Conservation (phyloP, 2,888 invertebrate genomes). For the Ophraella communa region DNA sequence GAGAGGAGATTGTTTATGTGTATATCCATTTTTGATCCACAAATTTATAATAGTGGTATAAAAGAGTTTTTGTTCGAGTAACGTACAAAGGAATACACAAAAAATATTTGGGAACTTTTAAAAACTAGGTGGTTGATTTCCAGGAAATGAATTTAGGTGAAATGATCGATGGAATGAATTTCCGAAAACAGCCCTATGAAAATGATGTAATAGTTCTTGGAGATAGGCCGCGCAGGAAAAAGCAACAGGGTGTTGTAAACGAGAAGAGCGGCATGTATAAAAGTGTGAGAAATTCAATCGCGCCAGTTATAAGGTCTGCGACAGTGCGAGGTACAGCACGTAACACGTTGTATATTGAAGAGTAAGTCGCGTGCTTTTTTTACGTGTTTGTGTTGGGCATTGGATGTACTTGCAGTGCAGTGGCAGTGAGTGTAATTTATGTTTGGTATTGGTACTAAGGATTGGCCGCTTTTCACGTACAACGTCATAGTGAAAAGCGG, state of each 20-base stretch:
- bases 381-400: constrained; percentile 1
- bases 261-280: constrained; percentile 44
- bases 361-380: constrained; percentile 11
- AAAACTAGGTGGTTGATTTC: not conserved
- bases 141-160: not conserved
- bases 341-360: not conserved
- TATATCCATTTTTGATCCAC: not conserved
- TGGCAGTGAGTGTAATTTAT: constrained; percentile 32
- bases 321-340: constrained; percentile 30
- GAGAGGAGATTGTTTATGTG: too few species aligned
- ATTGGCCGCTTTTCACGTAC: not conserved
- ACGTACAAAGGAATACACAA: not conserved
- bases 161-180: not conserved
- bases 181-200: constrained; percentile 14
- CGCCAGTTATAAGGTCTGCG: constrained; percentile 49
- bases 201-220: constrained; percentile 12
- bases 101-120: not conserved
- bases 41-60: not conserved
- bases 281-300: constrained; percentile 49
- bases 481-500: constrained; percentile 1
- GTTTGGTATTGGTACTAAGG: constrained; percentile 28
- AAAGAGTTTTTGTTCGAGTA: not conserved
- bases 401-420: constrained; percentile 9
- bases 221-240: constrained; percentile 9
- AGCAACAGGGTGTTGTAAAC: constrained; percentile 22